Base-by-base conservation (phyloP, 2,888 invertebrate species). In the Leptothorax acervorum region DNA sequence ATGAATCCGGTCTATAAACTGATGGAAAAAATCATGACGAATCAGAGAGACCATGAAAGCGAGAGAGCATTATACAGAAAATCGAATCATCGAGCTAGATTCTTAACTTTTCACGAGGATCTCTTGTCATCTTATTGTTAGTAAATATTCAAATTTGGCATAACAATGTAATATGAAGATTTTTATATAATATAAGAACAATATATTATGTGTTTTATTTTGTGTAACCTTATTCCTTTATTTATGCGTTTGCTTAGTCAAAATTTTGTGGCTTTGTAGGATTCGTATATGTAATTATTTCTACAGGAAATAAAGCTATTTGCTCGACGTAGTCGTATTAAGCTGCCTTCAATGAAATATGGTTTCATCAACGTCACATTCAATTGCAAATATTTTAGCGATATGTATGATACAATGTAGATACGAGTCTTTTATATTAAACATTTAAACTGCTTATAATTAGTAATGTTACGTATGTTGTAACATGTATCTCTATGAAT, bases 271-370 rank as follows among this genome's bases (percentile, higher is more conserved):
- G 31, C 2, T 23, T 62, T 48, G 23, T 1, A 18, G 18, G 5
- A 35, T 1, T 9, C 2, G 31, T 12, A n/a, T 8, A 6, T 42
- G 42, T 23, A 63, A 53, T 65, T 53, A 65, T 76, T 76, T 35
- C 15, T 45, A n/a, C 45, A 31, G 31, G 31, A 76, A 39, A 53
- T 76, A 6, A 65, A 76, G 65, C 18, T 65, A 63, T 57, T 73
- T 28, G 8, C 18, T 53, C 35, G 65, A 4, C 4, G 39, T 3
- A 42, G 12, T 23, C n/a, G 18, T 31, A 70, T 15, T 75, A 75
- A 75, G 15, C 23, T 12, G 45, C 12, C 53, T 76, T 65, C 39
- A 65, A 53, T 35, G 39, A 18, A 65, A 51, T 9, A 23, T n/a
- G 11, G 11, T 51, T 53, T 65, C 15, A 42, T 8, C 15, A 15